Conservation (phyloP, 2,113 vertebrate species). For the Leptobrachium ailaonicum region DNA sequence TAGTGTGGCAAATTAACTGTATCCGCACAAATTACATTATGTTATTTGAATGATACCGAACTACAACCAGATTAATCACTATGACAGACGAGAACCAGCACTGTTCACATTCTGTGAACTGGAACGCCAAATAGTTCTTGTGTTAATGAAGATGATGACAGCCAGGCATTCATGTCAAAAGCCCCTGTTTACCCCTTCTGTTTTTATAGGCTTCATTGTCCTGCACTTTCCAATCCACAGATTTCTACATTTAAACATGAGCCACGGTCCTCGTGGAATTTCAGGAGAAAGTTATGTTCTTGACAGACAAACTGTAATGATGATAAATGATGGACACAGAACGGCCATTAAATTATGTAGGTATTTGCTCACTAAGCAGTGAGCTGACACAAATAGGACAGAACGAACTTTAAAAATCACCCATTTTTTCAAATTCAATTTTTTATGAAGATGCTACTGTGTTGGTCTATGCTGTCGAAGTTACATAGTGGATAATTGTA, state of each 20-base stretch:
- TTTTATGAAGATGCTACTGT: too few relatives aligned
- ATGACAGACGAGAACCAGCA: constrained; percentile 58
- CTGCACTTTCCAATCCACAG: constrained; percentile 56
- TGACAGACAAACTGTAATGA: constrained; percentile 63
- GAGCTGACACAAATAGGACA: too few relatives aligned
- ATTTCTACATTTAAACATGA: constrained; percentile 54
- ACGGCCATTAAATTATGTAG: constrained; percentile 55
- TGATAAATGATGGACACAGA: constrained; percentile 62
- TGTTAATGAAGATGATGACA: constrained; percentile 65
- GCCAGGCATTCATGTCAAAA: constrained; percentile 62
- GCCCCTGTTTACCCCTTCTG: constrained; percentile 55
- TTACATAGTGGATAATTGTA: too few relatives aligned
- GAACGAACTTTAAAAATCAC: too few relatives aligned
- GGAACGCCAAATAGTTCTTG: constrained; percentile 55
- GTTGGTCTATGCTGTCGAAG: too few relatives aligned
- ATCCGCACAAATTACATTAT: constrained; percentile 31
- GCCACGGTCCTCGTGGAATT: constrained; percentile 54
- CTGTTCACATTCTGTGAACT: constrained; percentile 59
- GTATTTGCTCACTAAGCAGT: too few relatives aligned
- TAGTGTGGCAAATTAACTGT: constrained; percentile 32
- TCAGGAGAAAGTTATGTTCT: constrained; percentile 55
- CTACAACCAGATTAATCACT: constrained; percentile 64
- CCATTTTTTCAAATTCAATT: too few relatives aligned
- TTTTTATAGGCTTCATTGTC: constrained; percentile 52
- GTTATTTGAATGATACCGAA: constrained; percentile 60